Evolutionary conservation across 2,888 invertebrate species (phyloP), one percentile per base, ranked within the genome.

Genomic region (Cerastis leucographa): DNA sequence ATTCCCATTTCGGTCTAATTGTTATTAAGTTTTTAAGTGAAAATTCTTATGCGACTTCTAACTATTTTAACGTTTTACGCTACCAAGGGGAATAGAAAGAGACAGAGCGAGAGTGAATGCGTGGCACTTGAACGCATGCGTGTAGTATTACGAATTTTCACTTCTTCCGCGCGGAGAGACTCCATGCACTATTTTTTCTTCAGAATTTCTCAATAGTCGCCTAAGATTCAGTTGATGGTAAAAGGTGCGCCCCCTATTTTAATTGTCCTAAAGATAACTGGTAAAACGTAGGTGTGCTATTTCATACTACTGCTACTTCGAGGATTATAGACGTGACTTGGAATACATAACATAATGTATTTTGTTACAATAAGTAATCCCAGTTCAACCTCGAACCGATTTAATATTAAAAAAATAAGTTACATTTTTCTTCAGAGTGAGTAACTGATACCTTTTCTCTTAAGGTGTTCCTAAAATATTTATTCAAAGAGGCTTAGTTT

Each of bases 371-470:
- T 64, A n/a, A n/a, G n/a, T 42, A 49, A 71, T 71, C 49, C 59
- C 17, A 76, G 81, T 35, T 22, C 12, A 25, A 80, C 17, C 22
- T 25, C 35, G 11, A 40, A 46, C 9, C 22, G 25, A 22, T 49
- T 51, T 35, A 35, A 42, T 71, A 44, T 44, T 59, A 1, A 46
- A 69, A 54, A 75, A 75, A 67, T 44, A 49, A 40, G 17, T 14
- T 9, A 61, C 22, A n/a, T 71, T 71, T 42, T 19, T 46, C 19
- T 25, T 25, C 25, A 22, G 22, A 22, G 42, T 1, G 2, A n/a
- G 29, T 35, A 17, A 46, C 80, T 22, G 29, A 61, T 80, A 71
- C 80, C n/a, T 59, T 40, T 19, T 19, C 9, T 75, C 42, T 0
- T 40, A 51, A 51, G 17, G 6, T 62, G 42, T 14, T 51, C 19